A percentile compares a stretch with the other conserved stretches of the same genome.
phyloP scores from a whole-genome alignment of 2,888 invertebrate species.

The Euplexia lucipara region DNA sequence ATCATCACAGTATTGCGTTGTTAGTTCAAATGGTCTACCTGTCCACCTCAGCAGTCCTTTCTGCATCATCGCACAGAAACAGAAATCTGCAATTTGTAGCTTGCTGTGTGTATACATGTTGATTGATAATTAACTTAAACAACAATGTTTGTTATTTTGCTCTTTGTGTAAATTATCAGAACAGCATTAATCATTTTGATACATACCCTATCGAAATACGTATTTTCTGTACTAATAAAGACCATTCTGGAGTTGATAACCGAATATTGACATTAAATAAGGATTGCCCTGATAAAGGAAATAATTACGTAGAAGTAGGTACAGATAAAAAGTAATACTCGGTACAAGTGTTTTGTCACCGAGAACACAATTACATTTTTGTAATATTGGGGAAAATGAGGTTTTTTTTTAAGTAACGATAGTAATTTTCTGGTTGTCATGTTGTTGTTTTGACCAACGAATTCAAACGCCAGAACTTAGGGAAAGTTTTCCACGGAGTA shows the following conservation, averaged over 20 bases:
- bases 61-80: not conserved
- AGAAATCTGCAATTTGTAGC: conserved; percentile 11
- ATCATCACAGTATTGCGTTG: not conserved
- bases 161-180: conserved; percentile 50
- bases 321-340: conserved; percentile 16
- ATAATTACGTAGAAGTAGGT: conserved; percentile 1
- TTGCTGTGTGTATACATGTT: no score
- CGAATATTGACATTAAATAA: conserved; percentile 40
- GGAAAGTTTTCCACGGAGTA: not conserved
- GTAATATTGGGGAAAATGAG: conserved; percentile 2
- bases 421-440: not conserved
- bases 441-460: not conserved
- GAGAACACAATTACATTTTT: not conserved
- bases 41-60: conserved; percentile 6
- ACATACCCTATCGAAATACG: conserved; percentile 35
- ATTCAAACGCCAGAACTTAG: no score
- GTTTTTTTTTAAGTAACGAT: not conserved
- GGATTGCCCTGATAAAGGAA: conserved; percentile 36
- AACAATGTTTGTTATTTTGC: conserved; percentile 46
- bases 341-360: conserved; percentile 10
- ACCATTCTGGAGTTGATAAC: conserved; percentile 42
- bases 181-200: conserved; percentile 54
- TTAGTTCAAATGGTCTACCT: conserved; percentile 6
- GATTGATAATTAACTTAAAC: conserved; percentile 26
- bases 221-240: conserved; percentile 38